Conservation (phyloP, 1,140 invertebrate genomes). For the Cataglyphis hispanica region DNA sequence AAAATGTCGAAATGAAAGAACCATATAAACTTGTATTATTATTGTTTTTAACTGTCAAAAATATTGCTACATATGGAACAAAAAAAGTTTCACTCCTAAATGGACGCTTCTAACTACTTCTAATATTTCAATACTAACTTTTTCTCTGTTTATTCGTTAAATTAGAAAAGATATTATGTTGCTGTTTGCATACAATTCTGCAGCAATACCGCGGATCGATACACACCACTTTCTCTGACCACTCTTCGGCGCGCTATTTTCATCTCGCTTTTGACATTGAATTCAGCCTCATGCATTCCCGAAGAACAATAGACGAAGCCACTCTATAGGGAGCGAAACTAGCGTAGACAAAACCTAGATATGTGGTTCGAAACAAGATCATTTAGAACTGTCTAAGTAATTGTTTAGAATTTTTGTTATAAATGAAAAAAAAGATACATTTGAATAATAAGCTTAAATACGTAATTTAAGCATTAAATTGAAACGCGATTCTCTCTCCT, state of each 20-base stretch:
- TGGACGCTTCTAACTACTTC: not conserved
- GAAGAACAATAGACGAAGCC: conserved; percentile 61
- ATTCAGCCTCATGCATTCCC: conserved; percentile 49
- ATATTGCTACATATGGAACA: no score
- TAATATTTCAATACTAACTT: conserved; percentile 1
- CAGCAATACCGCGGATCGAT: conserved; percentile 61
- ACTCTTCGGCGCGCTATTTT: conserved; percentile 51
- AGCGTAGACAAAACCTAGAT: conserved; percentile 15
- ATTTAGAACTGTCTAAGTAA: not conserved
- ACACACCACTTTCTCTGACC: conserved; percentile 63
- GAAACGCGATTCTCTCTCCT: not conserved
- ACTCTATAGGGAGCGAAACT: not conserved
- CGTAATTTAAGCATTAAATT: not conserved
- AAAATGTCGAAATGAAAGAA: no score
- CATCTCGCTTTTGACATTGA: conserved; percentile 73
- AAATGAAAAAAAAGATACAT: not conserved
- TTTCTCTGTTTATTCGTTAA: conserved; percentile 31
- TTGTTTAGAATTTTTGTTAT: not conserved
- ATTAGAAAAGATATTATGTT: conserved; percentile 8
- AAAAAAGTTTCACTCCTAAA: not conserved
- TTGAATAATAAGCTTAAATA: conserved; percentile 1
- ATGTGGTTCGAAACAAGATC: not conserved
- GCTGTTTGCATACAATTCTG: conserved; percentile 22
- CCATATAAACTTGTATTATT: not conserved
- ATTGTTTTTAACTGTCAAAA: not conserved